Evolutionary conservation across 2,113 vertebrate species (phyloP).

Genomic region (Nibea albiflora): DNA sequence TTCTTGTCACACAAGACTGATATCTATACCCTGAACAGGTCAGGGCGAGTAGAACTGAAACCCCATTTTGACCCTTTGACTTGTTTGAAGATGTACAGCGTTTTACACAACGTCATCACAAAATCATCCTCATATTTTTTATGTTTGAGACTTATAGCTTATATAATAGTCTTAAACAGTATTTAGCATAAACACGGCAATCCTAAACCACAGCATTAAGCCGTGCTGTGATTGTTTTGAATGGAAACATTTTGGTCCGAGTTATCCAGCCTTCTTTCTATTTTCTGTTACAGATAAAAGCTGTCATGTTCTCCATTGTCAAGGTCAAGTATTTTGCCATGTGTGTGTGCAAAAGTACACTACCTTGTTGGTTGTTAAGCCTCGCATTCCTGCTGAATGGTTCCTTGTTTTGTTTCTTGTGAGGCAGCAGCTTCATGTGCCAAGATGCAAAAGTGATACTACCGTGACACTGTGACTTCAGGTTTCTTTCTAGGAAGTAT

Average conservation of each 20-base stretch:
- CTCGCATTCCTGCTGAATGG: slow-evolving; percentile 40
- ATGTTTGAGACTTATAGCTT: slow-evolving; percentile 22
- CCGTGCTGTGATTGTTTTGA: slow-evolving; percentile 41
- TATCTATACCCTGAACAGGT: slow-evolving; percentile 27
- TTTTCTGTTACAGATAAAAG: slow-evolving; percentile 3
- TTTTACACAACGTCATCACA: slow-evolving; percentile 17
- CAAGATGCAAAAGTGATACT: slow-evolving; percentile 13
- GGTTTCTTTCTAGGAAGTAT: slow-evolving; percentile 33
- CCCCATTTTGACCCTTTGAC: not conserved
- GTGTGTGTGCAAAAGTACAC: slow-evolving; percentile 11
- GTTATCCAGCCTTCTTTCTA: not conserved
- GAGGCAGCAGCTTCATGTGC: slow-evolving; percentile 22
- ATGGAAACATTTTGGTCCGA: slow-evolving; percentile 43
- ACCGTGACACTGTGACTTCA: slow-evolving; percentile 22
- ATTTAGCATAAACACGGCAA: slow-evolving; percentile 43
- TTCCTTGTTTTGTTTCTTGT: slow-evolving; percentile 31
- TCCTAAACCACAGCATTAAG: not conserved
- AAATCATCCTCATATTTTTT: slow-evolving; percentile 8
- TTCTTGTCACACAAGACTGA: slow-evolving; percentile 20
- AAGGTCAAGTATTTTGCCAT: slow-evolving; percentile 15
- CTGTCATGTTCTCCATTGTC: not conserved
- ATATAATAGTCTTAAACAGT: slow-evolving; percentile 10
- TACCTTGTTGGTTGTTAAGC: slow-evolving; percentile 56
- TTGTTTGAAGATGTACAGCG: slow-evolving; percentile 13
- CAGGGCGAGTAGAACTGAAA: slow-evolving; percentile 8